Evolutionary conservation across 2,888 invertebrate species (phyloP), one percentile per base, ranked within the genome.

Genomic region (Coremacera marginata): DNA sequence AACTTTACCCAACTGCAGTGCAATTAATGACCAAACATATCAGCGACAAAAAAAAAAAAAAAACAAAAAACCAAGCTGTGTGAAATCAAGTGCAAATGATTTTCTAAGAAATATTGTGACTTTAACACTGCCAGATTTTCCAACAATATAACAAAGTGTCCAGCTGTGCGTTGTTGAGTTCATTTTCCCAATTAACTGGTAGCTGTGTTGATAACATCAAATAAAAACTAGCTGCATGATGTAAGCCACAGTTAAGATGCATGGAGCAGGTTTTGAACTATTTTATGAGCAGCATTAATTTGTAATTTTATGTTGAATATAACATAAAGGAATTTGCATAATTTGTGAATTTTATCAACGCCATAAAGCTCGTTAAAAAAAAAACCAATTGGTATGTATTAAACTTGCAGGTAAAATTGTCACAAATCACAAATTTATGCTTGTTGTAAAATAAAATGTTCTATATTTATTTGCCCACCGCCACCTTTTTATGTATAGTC

Each of bases 121-220:
- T 68, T 51, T 51, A 51, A 27, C 27, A 25, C 11, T 67, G 67
- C 44, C 67, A 44, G 67, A 34, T 67, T 27, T 62, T 25, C 25
- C 25, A 5, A 16, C 60, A 62, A 62, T 25, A 25, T 19, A 34
- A 67, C 25, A 51, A 25, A 25, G 16, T 68, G 31, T 68, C 68
- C 68, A 68, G 49, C 68, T 68, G 67, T 67, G 68, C 68, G 51
- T 51, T 31, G 68, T 51, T 67, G 67, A 67, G 67, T 67, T 67
- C 67, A 67, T 67, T 67, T 68, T 49, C 51, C 68, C 68, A 68
- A 68, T 68, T 68, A 68, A 68, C 51, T 68, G 68, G 68, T 51
- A 68, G 51, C 68, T 68, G 67, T 49, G 67, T 22, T 67, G 67
- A 67, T 67, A 67, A 49, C 67, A 44, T 67, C 67, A 11, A 67